Evolutionary conservation across 2,113 vertebrate genomes (phyloP), one percentile per base, ranked within the genome.

Genomic region (Otis tarda): DNA sequence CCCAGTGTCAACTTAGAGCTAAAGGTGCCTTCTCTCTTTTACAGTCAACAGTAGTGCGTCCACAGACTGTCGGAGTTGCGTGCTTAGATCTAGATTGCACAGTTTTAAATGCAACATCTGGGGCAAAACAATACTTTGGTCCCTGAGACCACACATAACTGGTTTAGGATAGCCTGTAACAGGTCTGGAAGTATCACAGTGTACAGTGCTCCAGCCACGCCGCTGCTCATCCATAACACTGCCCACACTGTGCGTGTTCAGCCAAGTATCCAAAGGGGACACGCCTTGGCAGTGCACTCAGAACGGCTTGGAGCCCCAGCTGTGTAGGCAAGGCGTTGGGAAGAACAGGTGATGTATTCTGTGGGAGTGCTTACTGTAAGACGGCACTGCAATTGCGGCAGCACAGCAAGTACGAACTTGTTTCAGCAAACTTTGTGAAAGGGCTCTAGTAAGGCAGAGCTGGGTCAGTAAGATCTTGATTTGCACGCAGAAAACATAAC

Each of bases 121-220:
- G 33, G 33, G 20, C 23, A 63, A 67, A 92, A 16, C 30, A 71
- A 5, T 18, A 4, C 24, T 55, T 79, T 13, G 31, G n/a, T 65
- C 31, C 7, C n/a, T 45, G 30, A 81, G 33, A 24, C 21, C 56
- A 24, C 1, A 0, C 3, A 5, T 30, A 21, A 25, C 41, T 39
- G 47, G 30, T 50, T 55, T 35, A 55, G 61, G 61, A 25, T 8
- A 14, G 67, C 33, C 60, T 82, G 19, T 27, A 60, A 22, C 19
- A 2, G 1, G 1, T 35, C 10, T 63, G 49, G 18, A 53, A 64
- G 24, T 27, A 31, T 17, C 39, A 19, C 18, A n/a, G 33, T 17
- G 50, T 50, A 19, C 22, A 19, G 33, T n/a, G 30, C 67, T 80
- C 23, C 45, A 64, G 81, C 57, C 28, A 5, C 4, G 35, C 50